Evolutionary conservation across 2,888 invertebrate species (phyloP), one percentile per base, ranked within the genome.

Genomic region (Acanthacorydalis orientalis): DNA sequence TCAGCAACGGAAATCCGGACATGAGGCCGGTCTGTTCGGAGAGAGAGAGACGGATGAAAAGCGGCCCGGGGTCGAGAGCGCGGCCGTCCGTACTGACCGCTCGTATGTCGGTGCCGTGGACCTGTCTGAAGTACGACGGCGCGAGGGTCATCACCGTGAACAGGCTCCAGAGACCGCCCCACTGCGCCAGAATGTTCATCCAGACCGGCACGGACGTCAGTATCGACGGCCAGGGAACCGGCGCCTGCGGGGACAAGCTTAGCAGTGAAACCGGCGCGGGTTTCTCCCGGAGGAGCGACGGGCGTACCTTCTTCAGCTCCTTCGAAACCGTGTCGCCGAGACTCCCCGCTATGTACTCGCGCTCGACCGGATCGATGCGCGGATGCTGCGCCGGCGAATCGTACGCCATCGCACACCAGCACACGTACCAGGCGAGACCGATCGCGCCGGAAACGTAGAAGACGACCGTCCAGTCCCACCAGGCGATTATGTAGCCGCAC

Each of bases 381-480:
- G 82, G 82, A 65, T 83, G 83, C 48, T 74, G 59, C 0, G 67
- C 65, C 0, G 83, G 83, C 14, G 74, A 71, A 55, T 82, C 79
- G 53, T 70, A 77, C 0, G 78, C 78, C 15, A 79, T 61, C 7
- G 70, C 60, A 50, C 70, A 63, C 83, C 83, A 83, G 32, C 70
- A 68, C 1, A 68, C 52, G 56, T 72, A 82, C 85, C 86, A 86
- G 9, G 76, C 32, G 0, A 74, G 65, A 4, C 78, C 79, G 6
- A 79, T 56, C 1, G 68, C 55, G 8, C 78, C 79, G n/a, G 75
- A 77, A 7, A 77, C 64, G 57, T 83, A 76, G 60, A 83, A 85
- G 1, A 80, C 80, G 52, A 75, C 72, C 54, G 79, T 78, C 85
- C 85, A 86, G 2, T 79, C 78, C 48, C 72, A 73, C 56, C 65